Percentiles rank a stretch among this genome's conserved stretches.
Evolutionary conservation across 2,113 vertebrate genomes (phyloP).

Genomic region (Melanerpes formicivorus): DNA sequence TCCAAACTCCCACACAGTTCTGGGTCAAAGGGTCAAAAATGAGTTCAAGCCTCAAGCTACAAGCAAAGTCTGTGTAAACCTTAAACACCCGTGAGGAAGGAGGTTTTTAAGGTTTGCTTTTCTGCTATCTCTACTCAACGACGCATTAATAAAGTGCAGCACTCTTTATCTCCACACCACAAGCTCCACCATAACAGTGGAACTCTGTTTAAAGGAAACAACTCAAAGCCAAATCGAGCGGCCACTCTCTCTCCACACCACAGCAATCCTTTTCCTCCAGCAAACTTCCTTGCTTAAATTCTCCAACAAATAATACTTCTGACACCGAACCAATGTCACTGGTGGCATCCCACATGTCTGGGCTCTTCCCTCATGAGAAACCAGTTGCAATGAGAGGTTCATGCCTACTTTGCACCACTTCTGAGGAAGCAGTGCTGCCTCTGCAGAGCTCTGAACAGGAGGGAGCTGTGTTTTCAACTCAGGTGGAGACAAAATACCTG

Average conservation of each 20-base stretch:
- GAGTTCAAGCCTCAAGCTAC: background rate
- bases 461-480: background rate
- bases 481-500: background rate
- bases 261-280: background rate
- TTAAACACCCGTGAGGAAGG: background rate
- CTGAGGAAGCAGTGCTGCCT: background rate
- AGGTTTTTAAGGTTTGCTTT: background rate
- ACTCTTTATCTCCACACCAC: background rate
- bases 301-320: background rate
- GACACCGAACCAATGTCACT: background rate
- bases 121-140: background rate
- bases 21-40: background rate
- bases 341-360: background rate
- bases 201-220: background rate
- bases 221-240: background rate
- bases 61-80: background rate
- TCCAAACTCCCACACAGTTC: background rate
- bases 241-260: background rate
- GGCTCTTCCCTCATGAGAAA: background rate
- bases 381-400: background rate
- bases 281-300: background rate
- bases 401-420: background rate
- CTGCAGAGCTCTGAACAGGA: background rate
- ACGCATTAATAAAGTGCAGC: rapidly evolving
- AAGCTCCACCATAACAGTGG: background rate